Evolutionary conservation across 2,113 vertebrate genomes (phyloP).

Genomic region (Penelope pileata): DNA sequence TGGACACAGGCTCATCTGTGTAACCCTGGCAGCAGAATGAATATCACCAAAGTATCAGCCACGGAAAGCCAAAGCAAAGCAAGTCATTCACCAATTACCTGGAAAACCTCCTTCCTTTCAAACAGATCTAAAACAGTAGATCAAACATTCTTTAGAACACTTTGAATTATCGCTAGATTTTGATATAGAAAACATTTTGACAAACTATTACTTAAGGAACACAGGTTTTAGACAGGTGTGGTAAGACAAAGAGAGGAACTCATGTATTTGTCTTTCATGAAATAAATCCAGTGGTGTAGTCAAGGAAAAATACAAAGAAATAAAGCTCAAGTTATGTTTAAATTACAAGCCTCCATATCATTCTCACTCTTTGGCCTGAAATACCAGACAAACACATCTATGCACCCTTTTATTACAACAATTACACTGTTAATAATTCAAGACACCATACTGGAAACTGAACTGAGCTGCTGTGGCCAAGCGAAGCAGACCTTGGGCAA

Average conservation of each 20-base stretch:
- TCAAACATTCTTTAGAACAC: not conserved
- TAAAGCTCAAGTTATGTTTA: not conserved
- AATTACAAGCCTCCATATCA: not conserved
- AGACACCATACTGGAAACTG: not conserved
- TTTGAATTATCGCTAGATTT: not conserved
- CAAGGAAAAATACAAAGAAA: not conserved
- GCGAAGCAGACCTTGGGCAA: not conserved
- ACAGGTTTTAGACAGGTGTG: not conserved
- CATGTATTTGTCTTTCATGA: not conserved
- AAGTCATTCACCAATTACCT: not conserved
- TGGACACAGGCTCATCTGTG: constrained; percentile 85
- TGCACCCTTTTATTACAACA: not conserved
- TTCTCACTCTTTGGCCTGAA: not conserved
- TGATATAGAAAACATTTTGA: not conserved
- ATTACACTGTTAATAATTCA: not conserved
- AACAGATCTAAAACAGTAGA: not conserved
- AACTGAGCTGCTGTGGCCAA: not conserved
- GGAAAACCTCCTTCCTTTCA: not conserved
- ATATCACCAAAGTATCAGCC: not conserved
- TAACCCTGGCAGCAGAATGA: constrained; percentile 75
- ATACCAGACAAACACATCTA: not conserved
- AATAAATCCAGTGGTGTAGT: not conserved
- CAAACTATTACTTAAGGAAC: not conserved
- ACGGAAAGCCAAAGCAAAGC: fast-evolving
- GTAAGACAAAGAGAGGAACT: not conserved